Evolutionary conservation across 2,113 vertebrate genomes (phyloP).

Genomic region (Pongo pygmaeus): DNA sequence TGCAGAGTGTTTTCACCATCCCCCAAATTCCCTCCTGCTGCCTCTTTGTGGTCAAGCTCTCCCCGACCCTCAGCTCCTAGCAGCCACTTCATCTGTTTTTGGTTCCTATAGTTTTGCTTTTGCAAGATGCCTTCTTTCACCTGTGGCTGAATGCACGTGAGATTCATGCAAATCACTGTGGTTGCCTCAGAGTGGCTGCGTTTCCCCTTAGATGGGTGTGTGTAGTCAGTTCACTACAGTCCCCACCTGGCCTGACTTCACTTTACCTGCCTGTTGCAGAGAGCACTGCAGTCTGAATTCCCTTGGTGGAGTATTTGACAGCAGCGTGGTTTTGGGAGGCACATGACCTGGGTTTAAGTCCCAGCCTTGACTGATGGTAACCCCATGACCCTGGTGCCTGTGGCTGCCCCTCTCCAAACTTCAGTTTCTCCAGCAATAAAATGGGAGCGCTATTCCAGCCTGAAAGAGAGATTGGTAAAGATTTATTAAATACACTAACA

Average conservation of each 20-base stretch:
- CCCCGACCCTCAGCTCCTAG: neutral
- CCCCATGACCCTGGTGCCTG: neutral
- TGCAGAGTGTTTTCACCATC: accelerated
- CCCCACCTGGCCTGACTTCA: neutral
- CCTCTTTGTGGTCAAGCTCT: neutral
- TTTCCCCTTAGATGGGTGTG: neutral
- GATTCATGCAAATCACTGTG: accelerated
- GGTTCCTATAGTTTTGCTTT: neutral
- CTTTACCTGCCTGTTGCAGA: neutral
- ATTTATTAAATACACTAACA: neutral
- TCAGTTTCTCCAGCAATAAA: neutral
- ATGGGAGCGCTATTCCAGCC: neutral
- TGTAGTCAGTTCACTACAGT: neutral
- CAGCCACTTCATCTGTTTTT: neutral
- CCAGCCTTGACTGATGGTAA: neutral
- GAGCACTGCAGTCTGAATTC: neutral
- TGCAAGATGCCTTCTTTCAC: neutral
- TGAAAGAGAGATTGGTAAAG: neutral
- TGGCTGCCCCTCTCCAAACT: neutral
- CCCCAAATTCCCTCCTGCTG: accelerated
- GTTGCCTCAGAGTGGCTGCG: neutral
- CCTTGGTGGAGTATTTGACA: neutral
- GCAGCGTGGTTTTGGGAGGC: neutral
- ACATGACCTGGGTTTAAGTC: neutral
- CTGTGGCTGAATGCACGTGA: accelerated